Conservation (phyloP, 1,140 invertebrate species). For the Cotesia glomerata region DNA sequence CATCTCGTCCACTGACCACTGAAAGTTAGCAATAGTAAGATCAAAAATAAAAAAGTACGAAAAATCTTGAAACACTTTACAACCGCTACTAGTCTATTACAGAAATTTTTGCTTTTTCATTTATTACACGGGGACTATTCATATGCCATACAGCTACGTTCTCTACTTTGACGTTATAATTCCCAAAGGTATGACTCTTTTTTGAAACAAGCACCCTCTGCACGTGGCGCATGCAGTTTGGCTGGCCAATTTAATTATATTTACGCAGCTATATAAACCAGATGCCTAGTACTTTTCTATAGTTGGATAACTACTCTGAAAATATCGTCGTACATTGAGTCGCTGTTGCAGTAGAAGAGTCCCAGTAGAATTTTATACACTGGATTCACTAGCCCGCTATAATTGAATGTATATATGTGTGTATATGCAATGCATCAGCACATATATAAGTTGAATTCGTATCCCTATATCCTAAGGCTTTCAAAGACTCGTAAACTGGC, state of each 20-base stretch:
- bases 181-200: constrained; percentile 1
- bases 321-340: neutral
- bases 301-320: neutral
- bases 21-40: neutral
- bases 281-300: constrained; percentile 6
- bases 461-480: constrained; percentile 3
- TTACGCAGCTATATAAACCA: constrained; percentile 29
- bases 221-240: constrained; percentile 37
- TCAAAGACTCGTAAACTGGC: constrained; percentile 26
- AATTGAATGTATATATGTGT: too few species aligned
- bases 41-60: neutral
- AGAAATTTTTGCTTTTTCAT: neutral
- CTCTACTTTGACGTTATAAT: neutral
- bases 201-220: constrained; percentile 14
- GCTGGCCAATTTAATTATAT: constrained; percentile 48
- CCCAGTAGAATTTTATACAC: neutral
- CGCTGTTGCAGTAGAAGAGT: neutral
- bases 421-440: constrained; percentile 17
- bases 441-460: constrained; percentile 9
- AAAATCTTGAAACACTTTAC: neutral
- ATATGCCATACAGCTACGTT: neutral
- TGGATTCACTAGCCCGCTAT: neutral
- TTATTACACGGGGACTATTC: too few species aligned
- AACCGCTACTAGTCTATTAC: neutral
- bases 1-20: neutral